phyloP scores from a whole-genome alignment of 2,797 vertebrate species.

The Gymnothorax javanicus region DNA sequence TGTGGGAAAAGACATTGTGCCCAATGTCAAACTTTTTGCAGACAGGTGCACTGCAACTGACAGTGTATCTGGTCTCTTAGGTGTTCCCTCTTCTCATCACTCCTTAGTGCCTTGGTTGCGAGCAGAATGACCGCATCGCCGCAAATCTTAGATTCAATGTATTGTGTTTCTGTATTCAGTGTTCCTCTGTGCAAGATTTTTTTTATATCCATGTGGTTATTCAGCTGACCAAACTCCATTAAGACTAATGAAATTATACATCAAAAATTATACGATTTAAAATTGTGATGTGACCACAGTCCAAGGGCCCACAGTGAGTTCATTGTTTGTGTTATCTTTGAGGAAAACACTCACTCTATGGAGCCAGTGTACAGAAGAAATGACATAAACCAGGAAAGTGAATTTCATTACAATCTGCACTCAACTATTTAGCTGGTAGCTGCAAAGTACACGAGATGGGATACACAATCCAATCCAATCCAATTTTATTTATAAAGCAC shows the following conservation, averaged over 20 bases:
- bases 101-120: not conserved
- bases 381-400: not conserved
- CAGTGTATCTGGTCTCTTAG: not conserved
- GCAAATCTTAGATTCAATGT: not conserved
- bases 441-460: too few relatives aligned
- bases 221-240: not conserved
- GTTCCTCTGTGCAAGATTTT: not conserved
- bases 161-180: conserved; percentile 3
- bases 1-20: not conserved
- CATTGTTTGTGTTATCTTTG: not conserved
- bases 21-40: not conserved
- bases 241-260: not conserved
- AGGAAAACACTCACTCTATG: not conserved
- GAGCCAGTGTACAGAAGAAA: not conserved
- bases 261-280: not conserved
- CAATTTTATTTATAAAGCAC: too few relatives aligned
- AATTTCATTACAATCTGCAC: conserved; percentile 8
- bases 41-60: not conserved
- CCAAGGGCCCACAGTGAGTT: not conserved
- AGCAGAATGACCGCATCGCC: not conserved
- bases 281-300: not conserved
- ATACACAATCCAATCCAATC: not conserved
- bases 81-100: not conserved
- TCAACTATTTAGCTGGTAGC: not conserved
- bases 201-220: not conserved